Base-by-base conservation (phyloP, 2,888 invertebrate genomes). In the Drosophila setosimentum region DNA sequence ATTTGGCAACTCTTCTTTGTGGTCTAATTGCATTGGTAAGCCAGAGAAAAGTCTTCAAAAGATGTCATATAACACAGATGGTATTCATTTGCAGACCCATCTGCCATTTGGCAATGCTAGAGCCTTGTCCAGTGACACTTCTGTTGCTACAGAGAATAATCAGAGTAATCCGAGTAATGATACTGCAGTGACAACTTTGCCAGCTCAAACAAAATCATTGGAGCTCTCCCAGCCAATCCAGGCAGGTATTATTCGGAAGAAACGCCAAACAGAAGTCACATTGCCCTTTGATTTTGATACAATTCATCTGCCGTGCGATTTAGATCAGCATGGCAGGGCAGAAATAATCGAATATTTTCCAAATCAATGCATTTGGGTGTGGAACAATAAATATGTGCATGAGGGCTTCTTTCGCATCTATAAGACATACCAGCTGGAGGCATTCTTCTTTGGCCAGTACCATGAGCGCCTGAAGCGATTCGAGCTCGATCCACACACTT, bases 401-500 rank as follows among this genome's bases (percentile, higher is more conserved):
- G 81, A 79, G 62, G 48, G 35, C 0, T 68, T 33, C 54, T 83
- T 45, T 62, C 63, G 83, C 0, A 18, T 77, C 27, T 83, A 30
- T 6, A 76, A 83, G 48, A 68, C 66, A 37, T 79, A 75, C 50
- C 73, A 76, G 18, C 27, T 83, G 35, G 83, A 82, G 71, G 76
- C 53, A 0, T 82, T 82, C 55, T 76, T 76, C 62, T 82, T 82
- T 24, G 72, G 70, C 0, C 72, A 82, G 29, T 82, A 67, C 1
- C 62, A 68, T 29, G 80, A 80, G 61, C 78, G 80, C 2, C n/a
- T 82, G 32, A 71, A 57, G 49, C 74, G 76, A 0, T 82, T 65
- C 33, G 80, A 82, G 21, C 98, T 98, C 94, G 98, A 80, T 66
- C 80, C 77, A 0, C 77, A 74, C 6, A 55, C 18, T 21, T 76